Percentiles rank a stretch among this genome's conserved stretches.
Conservation (phyloP, 2,797 vertebrate species). For the Fistularia tabacaria region DNA sequence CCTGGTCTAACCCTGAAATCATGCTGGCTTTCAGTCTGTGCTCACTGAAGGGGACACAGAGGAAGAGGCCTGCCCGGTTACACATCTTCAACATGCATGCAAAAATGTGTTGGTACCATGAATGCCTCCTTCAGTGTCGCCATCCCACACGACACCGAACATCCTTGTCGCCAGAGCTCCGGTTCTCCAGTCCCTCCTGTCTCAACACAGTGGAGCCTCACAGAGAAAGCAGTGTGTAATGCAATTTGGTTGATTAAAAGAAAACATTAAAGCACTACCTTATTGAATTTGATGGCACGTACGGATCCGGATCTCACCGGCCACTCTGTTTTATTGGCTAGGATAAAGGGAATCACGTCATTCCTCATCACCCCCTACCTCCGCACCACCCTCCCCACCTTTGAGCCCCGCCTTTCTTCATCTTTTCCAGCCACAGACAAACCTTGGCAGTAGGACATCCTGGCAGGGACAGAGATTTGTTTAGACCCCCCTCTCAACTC, state of each 20-base stretch:
- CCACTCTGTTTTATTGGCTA: slow-evolving; percentile 84
- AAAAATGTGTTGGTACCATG: slow-evolving; percentile 34
- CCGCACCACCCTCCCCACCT: slow-evolving; percentile 40
- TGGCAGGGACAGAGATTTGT: slow-evolving; percentile 72
- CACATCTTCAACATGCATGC: slow-evolving; percentile 24
- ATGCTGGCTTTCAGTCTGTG: slow-evolving; percentile 24
- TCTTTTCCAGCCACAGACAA: slow-evolving; percentile 59
- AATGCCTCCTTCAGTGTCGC: slow-evolving; percentile 41
- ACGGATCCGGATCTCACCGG: slow-evolving; percentile 77
- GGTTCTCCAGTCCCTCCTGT: slow-evolving; percentile 21
- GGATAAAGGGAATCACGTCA: slow-evolving; percentile 82
- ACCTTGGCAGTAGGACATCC: slow-evolving; percentile 75
- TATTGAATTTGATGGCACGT: slow-evolving; percentile 86
- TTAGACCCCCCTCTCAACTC: slow-evolving; percentile 46
- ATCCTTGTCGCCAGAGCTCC: slow-evolving; percentile 5
- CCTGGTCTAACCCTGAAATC: slow-evolving; percentile 59
- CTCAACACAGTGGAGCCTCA: slow-evolving; percentile 42
- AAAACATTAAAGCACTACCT: slow-evolving; percentile 85
- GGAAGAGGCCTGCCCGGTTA: neutral
- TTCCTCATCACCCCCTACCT: slow-evolving; percentile 45
- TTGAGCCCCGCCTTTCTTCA: slow-evolving; percentile 43
- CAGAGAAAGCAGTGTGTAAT: slow-evolving; percentile 73
- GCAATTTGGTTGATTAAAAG: slow-evolving; percentile 88
- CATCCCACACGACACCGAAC: slow-evolving; percentile 3
- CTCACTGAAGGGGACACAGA: slow-evolving; percentile 23